Conservation (phyloP, 1,140 invertebrate species). For the Ganaspis sp. region DNA sequence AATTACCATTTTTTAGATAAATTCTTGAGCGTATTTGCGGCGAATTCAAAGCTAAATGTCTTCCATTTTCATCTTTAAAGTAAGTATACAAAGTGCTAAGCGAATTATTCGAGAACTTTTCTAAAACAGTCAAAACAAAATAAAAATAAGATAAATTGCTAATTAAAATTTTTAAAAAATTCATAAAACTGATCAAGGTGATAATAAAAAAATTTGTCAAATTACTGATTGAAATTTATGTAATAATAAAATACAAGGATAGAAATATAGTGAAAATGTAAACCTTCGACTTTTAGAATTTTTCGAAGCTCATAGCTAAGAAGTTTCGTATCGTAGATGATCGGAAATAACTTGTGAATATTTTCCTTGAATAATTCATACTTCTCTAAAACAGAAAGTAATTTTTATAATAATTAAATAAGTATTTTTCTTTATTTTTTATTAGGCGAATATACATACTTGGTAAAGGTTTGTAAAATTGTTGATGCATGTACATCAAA, state of each 20-base stretch:
- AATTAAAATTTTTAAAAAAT: neutral
- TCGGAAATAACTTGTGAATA: conserved; percentile 81
- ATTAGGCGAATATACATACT: conserved; percentile 63
- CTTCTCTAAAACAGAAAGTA: conserved; percentile 70
- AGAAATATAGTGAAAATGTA: conserved; percentile 34
- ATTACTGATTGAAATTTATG: no score
- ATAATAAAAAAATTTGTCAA: no score
- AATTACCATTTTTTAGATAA: conserved; percentile 49
- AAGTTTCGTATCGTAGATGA: conserved; percentile 85
- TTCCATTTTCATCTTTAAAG: conserved; percentile 75
- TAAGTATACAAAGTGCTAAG: conserved; percentile 79
- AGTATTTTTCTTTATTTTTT: conserved; percentile 33
- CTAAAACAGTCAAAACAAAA: conserved; percentile 59
- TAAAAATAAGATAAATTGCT: neutral
- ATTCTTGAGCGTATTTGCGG: conserved; percentile 62
- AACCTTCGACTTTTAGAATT: conserved; percentile 71
- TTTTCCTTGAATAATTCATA: conserved; percentile 82
- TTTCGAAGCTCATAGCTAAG: conserved; percentile 79
- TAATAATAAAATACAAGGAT: no score
- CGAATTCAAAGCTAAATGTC: conserved; percentile 60
- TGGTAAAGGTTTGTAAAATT: conserved; percentile 84
- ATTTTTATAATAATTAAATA: conserved; percentile 28
- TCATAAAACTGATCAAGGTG: no score
- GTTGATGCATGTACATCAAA: conserved; percentile 82
- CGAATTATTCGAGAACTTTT: conserved; percentile 75